Percentiles rank a stretch among this genome's conserved stretches.
These are phyloP conservation scores for Limonius californicus DNA, from an alignment of 1,140 invertebrate genomes.

Conservation along the genomic window DNA sequence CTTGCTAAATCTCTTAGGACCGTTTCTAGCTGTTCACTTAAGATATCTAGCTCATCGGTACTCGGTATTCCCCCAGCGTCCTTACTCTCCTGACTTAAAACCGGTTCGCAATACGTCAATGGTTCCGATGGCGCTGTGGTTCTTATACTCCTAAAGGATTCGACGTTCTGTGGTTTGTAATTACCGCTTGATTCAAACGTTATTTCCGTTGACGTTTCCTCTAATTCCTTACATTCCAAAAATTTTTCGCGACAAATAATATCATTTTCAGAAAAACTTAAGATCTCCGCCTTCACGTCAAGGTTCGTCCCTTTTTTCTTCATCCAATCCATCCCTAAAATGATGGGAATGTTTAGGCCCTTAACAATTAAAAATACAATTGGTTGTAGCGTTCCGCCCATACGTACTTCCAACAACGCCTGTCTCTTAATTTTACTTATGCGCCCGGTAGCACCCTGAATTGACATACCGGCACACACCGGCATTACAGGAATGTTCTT, in stretches of 20 bases:
- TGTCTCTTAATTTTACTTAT: neutral
- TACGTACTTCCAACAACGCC: neutral
- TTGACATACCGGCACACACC: too few relatives aligned
- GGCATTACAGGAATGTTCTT: too few relatives aligned
- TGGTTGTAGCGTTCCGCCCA: neutral
- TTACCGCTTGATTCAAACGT: neutral
- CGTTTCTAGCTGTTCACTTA: neutral
- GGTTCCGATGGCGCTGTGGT: too few relatives aligned
- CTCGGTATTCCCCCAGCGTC: too few relatives aligned
- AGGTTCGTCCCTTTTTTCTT: neutral
- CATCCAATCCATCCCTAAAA: neutral
- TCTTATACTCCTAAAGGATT: too few relatives aligned
- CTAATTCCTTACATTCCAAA: neutral
- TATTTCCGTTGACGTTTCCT: neutral
- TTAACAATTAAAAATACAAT: neutral
- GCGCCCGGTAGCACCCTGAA: neutral
- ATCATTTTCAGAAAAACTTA: too few relatives aligned
- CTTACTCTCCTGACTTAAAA: too few relatives aligned
- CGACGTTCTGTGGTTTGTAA: too few relatives aligned
- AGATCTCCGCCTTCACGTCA: too few relatives aligned
- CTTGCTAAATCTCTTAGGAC: neutral
- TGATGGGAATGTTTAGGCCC: neutral
- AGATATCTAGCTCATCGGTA: neutral
- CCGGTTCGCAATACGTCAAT: neutral
- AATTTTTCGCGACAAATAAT: neutral